Evolutionary conservation across 2,113 vertebrate genomes (phyloP).

Genomic region (Percina caprodes): DNA sequence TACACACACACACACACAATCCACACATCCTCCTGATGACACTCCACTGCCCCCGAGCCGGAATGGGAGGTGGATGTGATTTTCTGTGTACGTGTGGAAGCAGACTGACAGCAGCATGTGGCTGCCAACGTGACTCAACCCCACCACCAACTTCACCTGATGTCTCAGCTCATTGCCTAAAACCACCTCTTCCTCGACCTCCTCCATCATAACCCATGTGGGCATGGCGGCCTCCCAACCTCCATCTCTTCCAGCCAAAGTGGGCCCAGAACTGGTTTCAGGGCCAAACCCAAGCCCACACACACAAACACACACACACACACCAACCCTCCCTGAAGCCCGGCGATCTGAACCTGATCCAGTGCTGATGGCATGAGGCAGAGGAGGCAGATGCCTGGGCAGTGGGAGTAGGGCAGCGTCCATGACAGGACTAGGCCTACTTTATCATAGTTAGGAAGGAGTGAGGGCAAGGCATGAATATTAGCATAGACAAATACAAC

Average conservation of each 20-base stretch:
- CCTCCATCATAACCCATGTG: slow-evolving; percentile 61
- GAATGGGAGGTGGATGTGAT: slow-evolving; percentile 23
- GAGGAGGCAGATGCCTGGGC: slow-evolving; percentile 75
- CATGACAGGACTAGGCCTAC: slow-evolving; percentile 44
- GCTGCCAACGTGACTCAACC: slow-evolving; percentile 10
- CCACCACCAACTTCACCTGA: slow-evolving; percentile 60
- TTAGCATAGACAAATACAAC: background rate
- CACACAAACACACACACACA: too few relatives aligned
- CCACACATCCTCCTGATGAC: slow-evolving; percentile 41
- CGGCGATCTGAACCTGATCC: slow-evolving; percentile 61
- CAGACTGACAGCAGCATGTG: slow-evolving; percentile 79
- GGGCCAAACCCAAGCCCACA: slow-evolving; percentile 18
- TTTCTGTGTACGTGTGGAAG: slow-evolving; percentile 25
- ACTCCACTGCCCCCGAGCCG: slow-evolving; percentile 49
- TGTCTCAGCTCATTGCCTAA: slow-evolving; percentile 65
- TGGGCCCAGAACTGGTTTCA: slow-evolving; percentile 46
- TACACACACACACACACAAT: background rate
- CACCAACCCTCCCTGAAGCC: slow-evolving; percentile 19
- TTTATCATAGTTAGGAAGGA: slow-evolving; percentile 68
- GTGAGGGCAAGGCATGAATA: slow-evolving; percentile 64
- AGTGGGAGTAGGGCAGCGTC: slow-evolving; percentile 66
- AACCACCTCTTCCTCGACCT: slow-evolving; percentile 38
- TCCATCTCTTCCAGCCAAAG: slow-evolving; percentile 53
- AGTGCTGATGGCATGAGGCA: slow-evolving; percentile 69
- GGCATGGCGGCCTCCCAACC: slow-evolving; percentile 64